Evolutionary conservation across 1,140 invertebrate genomes (phyloP), one percentile per base, ranked within the genome.

Genomic region (Coboldia fuscipes): DNA sequence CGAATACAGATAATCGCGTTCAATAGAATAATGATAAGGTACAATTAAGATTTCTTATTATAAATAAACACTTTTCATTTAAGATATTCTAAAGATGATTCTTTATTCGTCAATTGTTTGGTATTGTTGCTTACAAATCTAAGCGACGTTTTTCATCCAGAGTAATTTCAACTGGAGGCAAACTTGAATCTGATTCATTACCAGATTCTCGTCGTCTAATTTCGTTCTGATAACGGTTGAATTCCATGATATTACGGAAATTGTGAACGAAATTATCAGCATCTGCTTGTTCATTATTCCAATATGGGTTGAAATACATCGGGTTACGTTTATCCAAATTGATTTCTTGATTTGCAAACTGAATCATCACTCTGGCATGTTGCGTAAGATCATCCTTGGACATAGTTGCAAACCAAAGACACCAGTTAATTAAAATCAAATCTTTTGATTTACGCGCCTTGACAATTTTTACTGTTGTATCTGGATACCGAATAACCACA

Each of bases 1-100:
- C 65, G 16, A 66, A 65, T 40, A 65, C 62, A 0, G 49, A 51
- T 36, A 49, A 46, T 31, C 45, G 37, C 2, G 4, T 19, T 31
- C 17, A 9, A 17, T 23, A 5, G 22, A 23, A 23, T 7, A 23
- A 23, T n/a, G n/a, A n/a, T n/a, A 23, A 23, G 22, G 12, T 7
- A 5, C 22, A 5, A 23, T 23, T 23, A 23, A 23, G 12, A 23
- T 23, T 7, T 23, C 5, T 7, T 7, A 23, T 7, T 5, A 27
- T 12, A 27, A 27, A 27, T 12, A 10, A 27, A 27, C 14, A 27
- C 4, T 3, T 10, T 27, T 27, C 12, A 27, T 27, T 4, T 27
- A n/a, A 10, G 10, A 27, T 27, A 27, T n/a, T 27, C 12, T n/a
- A 27, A 23, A 27, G 14, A 14, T 27, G 24, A 27, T n/a, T n/a